Base-by-base conservation (phyloP, 2,113 vertebrate species). In the Rhizomys pruinosus region DNA sequence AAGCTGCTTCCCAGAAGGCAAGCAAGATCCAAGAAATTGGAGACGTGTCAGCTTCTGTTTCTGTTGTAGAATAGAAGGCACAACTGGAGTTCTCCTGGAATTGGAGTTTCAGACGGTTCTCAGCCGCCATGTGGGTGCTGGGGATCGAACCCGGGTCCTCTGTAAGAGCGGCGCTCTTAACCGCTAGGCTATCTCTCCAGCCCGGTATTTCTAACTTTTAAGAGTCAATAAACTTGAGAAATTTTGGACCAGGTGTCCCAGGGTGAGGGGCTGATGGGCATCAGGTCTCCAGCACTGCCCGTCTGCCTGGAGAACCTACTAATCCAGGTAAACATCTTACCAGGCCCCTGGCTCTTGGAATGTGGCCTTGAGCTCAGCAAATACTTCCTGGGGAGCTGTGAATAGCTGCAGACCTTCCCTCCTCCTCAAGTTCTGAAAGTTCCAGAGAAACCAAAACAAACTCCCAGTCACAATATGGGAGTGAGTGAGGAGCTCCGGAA, bases 381-480 rank as follows among this genome's bases (percentile, higher is more conserved):
- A 87, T 17, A 69, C 63, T 25, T 47, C 90, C 92, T 44, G 55
- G 13, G 22, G 64, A 61, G 37, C 27, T 47, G 19, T 9, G 85
- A 74, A 74, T 57, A 47, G 44, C 80, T 64, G 22, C 66, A 73
- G 81, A 85, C 22, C 61, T 72, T 55, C 7, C 52, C 78, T 32
- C 47, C 71, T 61, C 11, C 68, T 61, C 55, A 87, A 64, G 66
- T 93, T 90, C 87, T 87, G 32, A 71, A 96, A 74, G 81, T 71
- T 82, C 78, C 90, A 68, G 74, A 90, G 74, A 92, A 96, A 93
- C 39, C 92, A 82, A 96, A 95, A 92, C 93, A 97, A 90, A 79
- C 66, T 69, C 88, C 81, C 68, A 79, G 80, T 79, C 90, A 88
- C 64, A 94, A 91, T 68, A 22, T 5, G 2, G 25, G 95, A 42